Conservation (phyloP, 2,888 invertebrate genomes). For the Melieria picta region DNA sequence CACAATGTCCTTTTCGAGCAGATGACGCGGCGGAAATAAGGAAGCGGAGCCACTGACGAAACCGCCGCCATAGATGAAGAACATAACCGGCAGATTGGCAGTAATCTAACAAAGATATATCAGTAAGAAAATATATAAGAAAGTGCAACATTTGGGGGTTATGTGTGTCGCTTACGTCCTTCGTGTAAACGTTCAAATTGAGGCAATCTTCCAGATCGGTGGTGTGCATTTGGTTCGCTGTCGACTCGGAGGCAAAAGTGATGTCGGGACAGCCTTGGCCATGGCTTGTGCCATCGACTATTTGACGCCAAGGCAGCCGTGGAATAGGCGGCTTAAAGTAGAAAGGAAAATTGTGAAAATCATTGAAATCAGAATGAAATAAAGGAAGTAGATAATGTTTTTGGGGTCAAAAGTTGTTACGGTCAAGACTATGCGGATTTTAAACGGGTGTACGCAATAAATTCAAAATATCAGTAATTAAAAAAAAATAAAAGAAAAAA, state of each 20-base stretch:
- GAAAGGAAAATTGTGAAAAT: background rate
- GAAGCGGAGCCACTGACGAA: conserved; percentile 63
- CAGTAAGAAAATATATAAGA: background rate
- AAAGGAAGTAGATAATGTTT: no score
- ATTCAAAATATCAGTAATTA: no score
- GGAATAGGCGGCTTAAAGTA: conserved; percentile 53
- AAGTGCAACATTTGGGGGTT: background rate
- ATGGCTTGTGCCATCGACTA: conserved; percentile 52
- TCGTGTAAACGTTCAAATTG: conserved; percentile 62
- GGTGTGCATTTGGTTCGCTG: no score
- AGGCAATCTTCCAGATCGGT: conserved; percentile 62
- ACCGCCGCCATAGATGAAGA: conserved; percentile 67
- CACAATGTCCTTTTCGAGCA: conserved; percentile 67
- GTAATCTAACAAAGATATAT: conserved; percentile 47
- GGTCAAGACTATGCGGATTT: no score
- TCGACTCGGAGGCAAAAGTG: conserved; percentile 44
- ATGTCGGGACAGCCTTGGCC: conserved; percentile 61
- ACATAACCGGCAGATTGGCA: conserved; percentile 64
- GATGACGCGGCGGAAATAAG: conserved; percentile 62
- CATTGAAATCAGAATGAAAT: no score
- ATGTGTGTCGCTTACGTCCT: conserved; percentile 52
- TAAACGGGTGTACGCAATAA: no score
- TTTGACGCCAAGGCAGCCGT: conserved; percentile 57
- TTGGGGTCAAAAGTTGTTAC: no score
- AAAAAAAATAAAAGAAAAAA: no score